These are phyloP conservation scores for Yponomeuta cagnagella DNA, from an alignment of 2,888 invertebrate species.

Conservation along the genomic window DNA sequence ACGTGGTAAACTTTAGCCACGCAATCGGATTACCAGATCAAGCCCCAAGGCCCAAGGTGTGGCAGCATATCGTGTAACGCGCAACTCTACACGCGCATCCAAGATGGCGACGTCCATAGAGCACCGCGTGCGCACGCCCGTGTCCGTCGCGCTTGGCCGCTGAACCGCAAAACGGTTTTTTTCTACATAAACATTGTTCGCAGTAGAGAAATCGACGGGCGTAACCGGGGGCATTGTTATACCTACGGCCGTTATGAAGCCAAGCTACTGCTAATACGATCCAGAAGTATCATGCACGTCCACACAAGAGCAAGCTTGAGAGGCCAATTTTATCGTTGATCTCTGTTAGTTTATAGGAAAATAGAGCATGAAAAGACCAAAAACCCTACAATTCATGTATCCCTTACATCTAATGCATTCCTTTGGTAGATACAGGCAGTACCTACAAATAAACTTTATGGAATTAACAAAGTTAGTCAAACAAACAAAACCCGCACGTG, in stretches of 20 bases:
- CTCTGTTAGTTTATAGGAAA: no score
- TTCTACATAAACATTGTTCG: conserved; percentile 73
- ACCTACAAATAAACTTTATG: no score
- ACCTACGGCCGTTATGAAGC: conserved; percentile 47
- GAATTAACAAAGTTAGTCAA: no score
- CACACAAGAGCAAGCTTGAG: no score
- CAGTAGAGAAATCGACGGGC: conserved; percentile 71
- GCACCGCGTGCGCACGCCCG: conserved; percentile 56
- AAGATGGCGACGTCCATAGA: conserved; percentile 62
- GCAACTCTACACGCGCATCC: conserved; percentile 67
- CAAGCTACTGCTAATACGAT: conserved; percentile 16
- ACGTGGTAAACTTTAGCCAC: no score
- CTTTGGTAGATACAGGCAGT: no score
- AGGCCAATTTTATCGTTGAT: no score
- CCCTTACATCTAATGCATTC: no score
- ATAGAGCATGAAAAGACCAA: no score
- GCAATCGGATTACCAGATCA: not conserved
- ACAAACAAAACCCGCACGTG: no score
- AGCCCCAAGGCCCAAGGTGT: not conserved
- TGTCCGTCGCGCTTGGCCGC: conserved; percentile 61
- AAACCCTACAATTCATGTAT: no score
- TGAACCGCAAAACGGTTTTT: conserved; percentile 58
- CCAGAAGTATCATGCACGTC: no score
- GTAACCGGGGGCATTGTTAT: conserved; percentile 69
- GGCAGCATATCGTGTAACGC: conserved; percentile 29